phyloP scores from a whole-genome alignment of 2,888 invertebrate genomes.

The Sesia apiformis region DNA sequence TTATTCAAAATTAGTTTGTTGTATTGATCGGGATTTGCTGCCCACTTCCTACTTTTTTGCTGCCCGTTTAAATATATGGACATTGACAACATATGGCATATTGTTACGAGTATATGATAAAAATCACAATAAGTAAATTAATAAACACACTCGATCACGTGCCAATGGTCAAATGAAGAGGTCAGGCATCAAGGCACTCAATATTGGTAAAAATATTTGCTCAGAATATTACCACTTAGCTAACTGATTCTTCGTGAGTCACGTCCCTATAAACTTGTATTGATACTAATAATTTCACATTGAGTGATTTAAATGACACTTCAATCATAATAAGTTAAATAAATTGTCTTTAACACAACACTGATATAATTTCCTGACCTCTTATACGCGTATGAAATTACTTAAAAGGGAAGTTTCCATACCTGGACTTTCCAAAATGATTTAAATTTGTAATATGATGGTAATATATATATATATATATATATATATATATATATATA shows the following conservation, averaged over 20 bases:
- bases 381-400: background rate
- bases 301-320: background rate
- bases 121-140: too few species aligned
- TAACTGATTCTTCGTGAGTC: conserved; percentile 24
- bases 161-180: conserved; percentile 25
- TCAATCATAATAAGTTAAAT: background rate
- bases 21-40: too few species aligned
- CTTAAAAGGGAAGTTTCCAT: too few species aligned
- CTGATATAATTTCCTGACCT: background rate
- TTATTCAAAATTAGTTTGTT: too few species aligned
- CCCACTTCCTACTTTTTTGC: too few species aligned
- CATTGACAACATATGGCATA: too few species aligned
- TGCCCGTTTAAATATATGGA: too few species aligned
- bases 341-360: background rate
- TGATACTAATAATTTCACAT: background rate
- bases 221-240: conserved; percentile 27
- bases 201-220: conserved; percentile 31
- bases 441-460: too few species aligned
- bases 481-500: too few species aligned
- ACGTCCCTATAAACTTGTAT: conserved; percentile 19
- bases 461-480: too few species aligned
- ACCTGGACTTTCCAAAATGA: too few species aligned
- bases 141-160: conserved; percentile 1
- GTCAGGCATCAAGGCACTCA: conserved; percentile 28
- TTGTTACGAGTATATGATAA: too few species aligned